These are phyloP conservation scores for Odocoileus virginianus DNA, from an alignment of 2,113 vertebrate genomes.

Conservation along the genomic window DNA sequence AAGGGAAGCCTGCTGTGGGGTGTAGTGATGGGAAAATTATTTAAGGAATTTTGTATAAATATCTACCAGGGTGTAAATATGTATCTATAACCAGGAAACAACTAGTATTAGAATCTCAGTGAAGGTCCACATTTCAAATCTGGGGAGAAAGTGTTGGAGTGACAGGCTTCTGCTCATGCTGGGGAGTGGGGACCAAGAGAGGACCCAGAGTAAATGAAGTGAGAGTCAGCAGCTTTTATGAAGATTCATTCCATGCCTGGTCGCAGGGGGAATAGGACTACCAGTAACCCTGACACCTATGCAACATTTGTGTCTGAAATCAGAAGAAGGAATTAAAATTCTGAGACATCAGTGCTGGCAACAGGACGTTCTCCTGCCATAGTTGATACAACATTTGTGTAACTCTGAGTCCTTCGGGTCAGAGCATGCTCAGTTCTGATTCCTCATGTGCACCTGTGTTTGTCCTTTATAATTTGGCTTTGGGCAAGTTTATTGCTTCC, in stretches of 20 bases:
- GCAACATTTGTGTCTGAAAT: too few species aligned
- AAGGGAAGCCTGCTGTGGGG: neutral
- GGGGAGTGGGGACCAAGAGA: too few species aligned
- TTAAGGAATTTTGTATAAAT: too few species aligned
- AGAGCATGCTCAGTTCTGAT: neutral
- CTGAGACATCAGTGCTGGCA: neutral
- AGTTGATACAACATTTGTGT: neutral
- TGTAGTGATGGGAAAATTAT: rapidly evolving
- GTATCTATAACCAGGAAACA: neutral
- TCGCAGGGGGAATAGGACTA: rapidly evolving
- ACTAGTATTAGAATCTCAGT: neutral
- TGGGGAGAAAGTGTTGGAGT: neutral
- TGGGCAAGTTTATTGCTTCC: neutral
- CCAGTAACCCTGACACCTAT: rapidly evolving
- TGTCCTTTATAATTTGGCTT: neutral
- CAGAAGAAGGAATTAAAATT: neutral
- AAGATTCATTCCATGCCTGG: neutral
- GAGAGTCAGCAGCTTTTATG: neutral
- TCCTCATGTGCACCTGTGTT: too few species aligned
- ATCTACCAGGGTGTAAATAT: neutral
- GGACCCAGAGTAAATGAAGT: neutral
- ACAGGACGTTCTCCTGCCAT: neutral
- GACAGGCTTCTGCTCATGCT: too few species aligned
- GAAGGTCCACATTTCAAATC: neutral
- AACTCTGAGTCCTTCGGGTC: neutral